Conservation (phyloP, 2,113 vertebrate species). For the Cavia porcellus region DNA sequence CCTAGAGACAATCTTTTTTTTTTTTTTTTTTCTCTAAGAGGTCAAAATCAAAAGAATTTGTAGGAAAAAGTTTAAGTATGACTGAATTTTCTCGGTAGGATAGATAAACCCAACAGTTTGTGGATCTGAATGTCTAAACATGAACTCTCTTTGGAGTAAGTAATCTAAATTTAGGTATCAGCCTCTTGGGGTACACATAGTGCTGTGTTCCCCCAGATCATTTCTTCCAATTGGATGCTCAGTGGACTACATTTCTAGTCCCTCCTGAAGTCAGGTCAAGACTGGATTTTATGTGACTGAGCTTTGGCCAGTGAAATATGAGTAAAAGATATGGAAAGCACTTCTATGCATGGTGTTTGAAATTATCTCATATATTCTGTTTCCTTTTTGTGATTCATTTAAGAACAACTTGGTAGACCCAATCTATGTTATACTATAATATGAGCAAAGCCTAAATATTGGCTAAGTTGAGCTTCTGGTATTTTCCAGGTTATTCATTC, state of each 20-base stretch:
- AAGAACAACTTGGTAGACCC: background rate
- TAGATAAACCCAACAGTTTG: background rate
- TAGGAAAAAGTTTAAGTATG: slow-evolving; percentile 21
- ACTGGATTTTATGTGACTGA: background rate
- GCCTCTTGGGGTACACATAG: background rate
- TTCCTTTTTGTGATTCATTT: background rate
- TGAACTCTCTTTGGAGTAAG: background rate
- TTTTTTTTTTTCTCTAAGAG: background rate
- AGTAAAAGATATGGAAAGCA: background rate
- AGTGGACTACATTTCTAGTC: background rate
- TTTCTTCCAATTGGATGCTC: background rate
- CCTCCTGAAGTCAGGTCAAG: background rate
- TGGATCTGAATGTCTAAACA: background rate
- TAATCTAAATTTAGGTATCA: slow-evolving; percentile 1
- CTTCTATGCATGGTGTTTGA: background rate
- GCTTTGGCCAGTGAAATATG: background rate
- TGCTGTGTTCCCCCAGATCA: background rate
- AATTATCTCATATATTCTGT: background rate
- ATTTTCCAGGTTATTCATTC: background rate
- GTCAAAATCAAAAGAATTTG: background rate
- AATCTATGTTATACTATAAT: background rate
- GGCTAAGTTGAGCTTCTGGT: background rate
- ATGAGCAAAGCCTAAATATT: background rate
- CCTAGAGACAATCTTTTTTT: background rate
- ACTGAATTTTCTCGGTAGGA: background rate